Percentiles rank a stretch among this genome's conserved stretches.
phyloP scores from a whole-genome alignment of 2,797 vertebrate genomes.

The Platyrinchus mystaceus region DNA sequence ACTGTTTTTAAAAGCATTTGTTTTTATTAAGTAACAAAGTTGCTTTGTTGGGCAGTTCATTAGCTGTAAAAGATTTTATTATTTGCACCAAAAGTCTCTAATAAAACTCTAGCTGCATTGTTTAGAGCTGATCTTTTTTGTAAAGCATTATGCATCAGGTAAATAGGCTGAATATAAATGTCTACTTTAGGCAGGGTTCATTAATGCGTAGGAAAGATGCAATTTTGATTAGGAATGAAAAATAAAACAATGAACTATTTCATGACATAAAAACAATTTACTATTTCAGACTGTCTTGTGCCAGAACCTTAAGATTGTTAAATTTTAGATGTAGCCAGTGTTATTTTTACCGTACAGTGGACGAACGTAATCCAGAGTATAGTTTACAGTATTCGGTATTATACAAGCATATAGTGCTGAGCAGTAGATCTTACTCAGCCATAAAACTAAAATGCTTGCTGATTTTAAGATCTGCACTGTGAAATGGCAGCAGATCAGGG shows the following conservation, averaged over 20 bases:
- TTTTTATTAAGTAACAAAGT: constrained; percentile 75
- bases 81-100: constrained; percentile 61
- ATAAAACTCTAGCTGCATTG: constrained; percentile 57
- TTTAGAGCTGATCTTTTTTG: constrained; percentile 67
- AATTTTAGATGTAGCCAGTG: neutral
- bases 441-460: constrained; percentile 21
- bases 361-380: neutral
- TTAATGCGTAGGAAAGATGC: constrained; percentile 58
- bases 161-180: constrained; percentile 72
- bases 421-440: neutral
- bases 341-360: neutral
- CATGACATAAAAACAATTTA: neutral
- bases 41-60: constrained; percentile 72
- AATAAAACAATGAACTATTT: constrained; percentile 36
- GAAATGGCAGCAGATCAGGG: constrained; percentile 14
- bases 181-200: constrained; percentile 65
- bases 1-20: constrained; percentile 70
- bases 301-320: neutral
- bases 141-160: constrained; percentile 69
- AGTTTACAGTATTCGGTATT: neutral
- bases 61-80: constrained; percentile 68
- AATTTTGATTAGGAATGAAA: constrained; percentile 26
- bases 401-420: neutral
- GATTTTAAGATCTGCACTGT: constrained; percentile 17
- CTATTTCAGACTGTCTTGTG: neutral